Percentiles rank a stretch among this genome's conserved stretches.
These are phyloP conservation scores for Pangasius sanitwongsei DNA, from an alignment of 2,797 vertebrate species.

Conservation along the genomic window DNA sequence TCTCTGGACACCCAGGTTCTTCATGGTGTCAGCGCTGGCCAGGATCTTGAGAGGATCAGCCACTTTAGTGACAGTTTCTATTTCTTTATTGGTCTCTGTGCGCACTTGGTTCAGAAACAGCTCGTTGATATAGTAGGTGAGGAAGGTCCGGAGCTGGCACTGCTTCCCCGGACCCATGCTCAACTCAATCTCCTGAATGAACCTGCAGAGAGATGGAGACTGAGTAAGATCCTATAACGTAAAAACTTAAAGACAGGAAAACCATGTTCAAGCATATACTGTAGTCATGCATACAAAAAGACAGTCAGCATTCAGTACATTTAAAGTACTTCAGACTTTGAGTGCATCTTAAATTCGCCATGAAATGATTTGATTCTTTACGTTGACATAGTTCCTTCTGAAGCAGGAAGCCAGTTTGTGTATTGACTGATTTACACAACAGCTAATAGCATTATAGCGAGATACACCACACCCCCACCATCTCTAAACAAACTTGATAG, in stretches of 20 bases:
- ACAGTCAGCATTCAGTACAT: background rate
- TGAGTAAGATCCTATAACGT: background rate
- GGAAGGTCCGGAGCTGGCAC: slow-evolving; percentile 92
- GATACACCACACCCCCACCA: background rate
- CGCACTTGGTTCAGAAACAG: slow-evolving; percentile 93
- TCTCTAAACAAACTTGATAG: background rate
- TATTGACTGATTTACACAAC: background rate
- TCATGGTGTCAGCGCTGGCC: slow-evolving; percentile 95
- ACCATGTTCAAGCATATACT: background rate
- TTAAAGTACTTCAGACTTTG: background rate
- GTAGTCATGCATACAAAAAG: background rate
- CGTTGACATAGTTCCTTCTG: background rate
- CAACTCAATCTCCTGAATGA: slow-evolving; percentile 93
- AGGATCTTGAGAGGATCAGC: slow-evolving; percentile 91
- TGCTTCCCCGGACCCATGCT: slow-evolving; percentile 91
- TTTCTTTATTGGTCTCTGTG: slow-evolving; percentile 96
- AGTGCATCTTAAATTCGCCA: background rate
- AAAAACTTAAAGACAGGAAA: background rate
- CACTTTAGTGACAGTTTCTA: slow-evolving; percentile 89
- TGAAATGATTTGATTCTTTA: background rate
- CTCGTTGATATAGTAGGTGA: slow-evolving; percentile 95
- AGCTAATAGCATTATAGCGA: background rate
- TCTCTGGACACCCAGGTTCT: slow-evolving; percentile 89
- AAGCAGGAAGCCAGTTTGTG: background rate
- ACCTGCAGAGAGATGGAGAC: slow-evolving; percentile 71